phyloP scores from a whole-genome alignment of 2,113 vertebrate genomes.

The Chloroceryle aenea region DNA sequence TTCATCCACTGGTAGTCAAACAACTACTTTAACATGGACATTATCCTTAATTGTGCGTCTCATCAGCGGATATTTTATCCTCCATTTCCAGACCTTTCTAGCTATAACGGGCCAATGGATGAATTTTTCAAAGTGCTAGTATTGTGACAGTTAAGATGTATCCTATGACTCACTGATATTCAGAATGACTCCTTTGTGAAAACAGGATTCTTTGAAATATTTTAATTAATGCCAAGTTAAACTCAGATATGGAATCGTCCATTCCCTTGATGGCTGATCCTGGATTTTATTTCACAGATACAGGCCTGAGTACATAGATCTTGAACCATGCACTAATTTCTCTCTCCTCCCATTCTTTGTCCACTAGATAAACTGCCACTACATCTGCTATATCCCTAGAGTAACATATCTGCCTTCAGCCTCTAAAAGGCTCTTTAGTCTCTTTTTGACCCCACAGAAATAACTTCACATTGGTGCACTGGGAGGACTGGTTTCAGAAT shows the following conservation, averaged over 20 bases:
- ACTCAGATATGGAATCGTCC: neutral
- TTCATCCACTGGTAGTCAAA: neutral
- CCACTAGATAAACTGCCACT: neutral
- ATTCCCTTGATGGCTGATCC: neutral
- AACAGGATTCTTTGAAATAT: neutral
- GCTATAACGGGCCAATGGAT: constrained; percentile 12
- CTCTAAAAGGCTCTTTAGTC: neutral
- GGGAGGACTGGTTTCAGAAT: neutral
- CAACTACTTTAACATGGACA: neutral
- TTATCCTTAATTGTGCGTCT: neutral
- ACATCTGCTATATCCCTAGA: neutral
- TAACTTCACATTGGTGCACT: too few species aligned
- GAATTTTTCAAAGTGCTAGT: neutral
- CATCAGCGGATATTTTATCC: neutral
- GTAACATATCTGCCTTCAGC: neutral
- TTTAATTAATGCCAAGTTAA: neutral
- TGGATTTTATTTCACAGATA: neutral
- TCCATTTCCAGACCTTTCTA: neutral
- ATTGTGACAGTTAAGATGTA: too few species aligned
- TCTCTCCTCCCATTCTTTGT: neutral
- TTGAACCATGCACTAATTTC: neutral
- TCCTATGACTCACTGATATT: neutral
- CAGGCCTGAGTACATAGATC: neutral
- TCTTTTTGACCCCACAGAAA: neutral
- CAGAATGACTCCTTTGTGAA: neutral